Percentiles rank a stretch among this genome's conserved stretches.
phyloP scores from a whole-genome alignment of 2,797 vertebrate genomes.

The Potorous gilbertii region DNA sequence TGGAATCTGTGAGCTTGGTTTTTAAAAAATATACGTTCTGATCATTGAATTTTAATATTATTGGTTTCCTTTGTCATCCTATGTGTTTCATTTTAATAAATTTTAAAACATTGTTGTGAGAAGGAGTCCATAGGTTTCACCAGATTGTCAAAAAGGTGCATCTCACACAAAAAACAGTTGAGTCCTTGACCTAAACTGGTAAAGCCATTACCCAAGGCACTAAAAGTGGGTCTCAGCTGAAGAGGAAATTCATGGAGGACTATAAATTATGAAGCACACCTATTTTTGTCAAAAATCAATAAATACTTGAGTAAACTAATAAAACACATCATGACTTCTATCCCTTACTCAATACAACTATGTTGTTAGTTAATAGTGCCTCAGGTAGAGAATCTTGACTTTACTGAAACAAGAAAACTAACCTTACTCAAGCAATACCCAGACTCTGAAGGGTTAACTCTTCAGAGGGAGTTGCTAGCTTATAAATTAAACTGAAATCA shows the following conservation, averaged over 20 bases:
- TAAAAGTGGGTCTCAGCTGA: neutral
- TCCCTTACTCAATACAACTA: neutral
- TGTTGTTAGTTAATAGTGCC: neutral
- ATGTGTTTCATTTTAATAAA: neutral
- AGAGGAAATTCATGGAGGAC: neutral
- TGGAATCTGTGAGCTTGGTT: neutral
- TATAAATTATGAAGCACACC: neutral
- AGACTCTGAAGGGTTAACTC: neutral
- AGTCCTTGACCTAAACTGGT: neutral
- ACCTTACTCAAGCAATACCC: neutral
- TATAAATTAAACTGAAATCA: conserved; percentile 9
- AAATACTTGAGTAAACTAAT: neutral
- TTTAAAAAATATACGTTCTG: neutral
- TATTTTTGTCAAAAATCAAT: neutral
- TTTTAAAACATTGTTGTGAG: neutral
- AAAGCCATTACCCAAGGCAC: neutral
- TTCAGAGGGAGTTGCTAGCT: neutral
- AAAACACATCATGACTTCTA: neutral
- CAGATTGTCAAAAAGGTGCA: neutral
- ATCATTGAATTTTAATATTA: neutral
- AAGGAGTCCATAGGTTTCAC: neutral
- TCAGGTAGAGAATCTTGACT: neutral
- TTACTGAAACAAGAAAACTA: conserved; percentile 8
- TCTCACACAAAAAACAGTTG: neutral
- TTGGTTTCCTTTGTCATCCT: neutral